Evolutionary conservation across 2,113 vertebrate genomes (phyloP), one percentile per base, ranked within the genome.

Genomic region (Microcebus tavaratra): DNA sequence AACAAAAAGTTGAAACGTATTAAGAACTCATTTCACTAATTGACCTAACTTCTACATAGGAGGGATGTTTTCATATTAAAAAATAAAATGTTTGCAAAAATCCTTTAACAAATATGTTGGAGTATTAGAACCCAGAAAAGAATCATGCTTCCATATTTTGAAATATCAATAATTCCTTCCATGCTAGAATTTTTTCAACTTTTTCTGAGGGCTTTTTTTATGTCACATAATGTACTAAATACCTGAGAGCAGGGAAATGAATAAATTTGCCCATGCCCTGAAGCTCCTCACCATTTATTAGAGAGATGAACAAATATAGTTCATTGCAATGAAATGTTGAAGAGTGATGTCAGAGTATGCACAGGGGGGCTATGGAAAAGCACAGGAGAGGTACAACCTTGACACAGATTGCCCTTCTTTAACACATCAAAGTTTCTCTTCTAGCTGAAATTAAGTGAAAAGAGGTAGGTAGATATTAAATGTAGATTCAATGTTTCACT

Each of bases 1-100:
- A 75, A 90, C 14, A 79, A 87, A 92, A 94, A 95, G 9, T 3
- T 83, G 20, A 92, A 94, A 86, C 87, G 1, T 61, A 72, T 55
- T 70, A 42, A 80, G 18, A 17, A 57, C 2, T 86, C 14, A 34
- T 50, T 82, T 96, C 72, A 20, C 9, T 72, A 70, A 80, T 91
- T 90, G 80, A 39, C 10, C 15, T 72, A 78, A 73, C 36, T 13
- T 83, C 10, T 31, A 75, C 45, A 86, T 67, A 67, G 59, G 45
- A 65, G 36, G 14, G 4, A 57, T 34, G 91, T 82, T 79, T 95
- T 53, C 73, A 81, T 63, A 61, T 63, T 72, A 63, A 82, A 91
- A 86, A 48, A 1, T 39, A 25, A 88, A 48, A 53, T 75, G 34
- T 84, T 91, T 95, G 21, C 42, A 92, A 93, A 92, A 76, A 25